Conservation (phyloP, 2,113 vertebrate genomes). For the Neoarius graeffei region DNA sequence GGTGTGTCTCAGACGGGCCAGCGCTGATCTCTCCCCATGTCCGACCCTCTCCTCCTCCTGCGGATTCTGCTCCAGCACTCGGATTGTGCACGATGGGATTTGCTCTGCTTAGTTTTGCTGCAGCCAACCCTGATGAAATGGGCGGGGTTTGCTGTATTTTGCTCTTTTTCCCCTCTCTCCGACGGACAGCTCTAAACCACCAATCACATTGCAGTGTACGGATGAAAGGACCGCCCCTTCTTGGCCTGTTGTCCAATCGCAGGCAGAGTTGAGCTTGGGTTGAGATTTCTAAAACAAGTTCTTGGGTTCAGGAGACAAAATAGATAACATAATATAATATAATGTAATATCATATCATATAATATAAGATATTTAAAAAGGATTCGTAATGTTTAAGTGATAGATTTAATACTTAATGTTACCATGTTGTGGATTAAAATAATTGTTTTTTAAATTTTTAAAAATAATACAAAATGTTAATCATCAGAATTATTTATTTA, state of each 20-base stretch:
- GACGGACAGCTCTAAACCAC: slow-evolving; percentile 16
- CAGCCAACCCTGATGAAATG: slow-evolving; percentile 76
- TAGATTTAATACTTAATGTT: neutral
- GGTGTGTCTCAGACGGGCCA: slow-evolving; percentile 78
- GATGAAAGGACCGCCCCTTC: neutral
- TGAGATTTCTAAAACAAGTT: neutral
- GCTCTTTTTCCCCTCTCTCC: neutral
- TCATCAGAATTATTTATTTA: neutral
- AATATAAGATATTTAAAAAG: neutral
- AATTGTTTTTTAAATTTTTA: too few species aligned
- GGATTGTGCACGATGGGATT: slow-evolving; percentile 85
- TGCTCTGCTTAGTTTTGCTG: slow-evolving; percentile 62
- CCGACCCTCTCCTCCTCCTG: slow-evolving; percentile 84
- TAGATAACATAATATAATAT: too few species aligned
- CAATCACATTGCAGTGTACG: slow-evolving; percentile 47
- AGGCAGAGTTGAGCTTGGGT: neutral
- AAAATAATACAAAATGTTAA: neutral
- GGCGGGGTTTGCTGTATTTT: slow-evolving; percentile 55
- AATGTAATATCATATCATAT: too few species aligned
- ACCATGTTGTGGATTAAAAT: neutral
- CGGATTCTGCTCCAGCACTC: slow-evolving; percentile 77
- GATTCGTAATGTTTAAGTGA: neutral
- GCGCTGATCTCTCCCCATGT: slow-evolving; percentile 83
- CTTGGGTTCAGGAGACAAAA: neutral
- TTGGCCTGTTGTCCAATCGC: neutral